A percentile compares a stretch with the other conserved stretches of the same genome.
These are phyloP conservation scores for Poicephalus meyeri DNA, from an alignment of 2,113 vertebrate species.

Conservation along the genomic window DNA sequence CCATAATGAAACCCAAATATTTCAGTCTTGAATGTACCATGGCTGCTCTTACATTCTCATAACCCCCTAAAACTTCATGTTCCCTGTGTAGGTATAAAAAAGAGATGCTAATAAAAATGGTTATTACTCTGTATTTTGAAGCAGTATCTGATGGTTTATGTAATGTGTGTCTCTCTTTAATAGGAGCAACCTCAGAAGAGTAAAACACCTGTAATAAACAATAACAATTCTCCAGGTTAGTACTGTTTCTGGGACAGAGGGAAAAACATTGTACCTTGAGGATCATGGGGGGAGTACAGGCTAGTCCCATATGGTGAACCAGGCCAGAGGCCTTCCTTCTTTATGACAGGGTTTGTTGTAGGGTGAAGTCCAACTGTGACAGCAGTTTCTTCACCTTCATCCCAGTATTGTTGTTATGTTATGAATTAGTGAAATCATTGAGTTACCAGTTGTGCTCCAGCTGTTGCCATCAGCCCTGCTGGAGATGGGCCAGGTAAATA, in stretches of 20 bases:
- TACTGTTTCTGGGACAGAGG: not conserved
- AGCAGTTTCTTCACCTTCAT: not conserved
- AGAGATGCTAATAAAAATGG: not conserved
- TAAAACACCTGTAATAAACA: constrained; percentile 92
- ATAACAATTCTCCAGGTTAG: constrained; percentile 93
- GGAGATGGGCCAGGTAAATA: not conserved
- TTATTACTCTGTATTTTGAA: not conserved
- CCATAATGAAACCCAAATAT: not conserved
- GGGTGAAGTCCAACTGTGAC: not conserved
- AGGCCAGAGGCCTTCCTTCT: not conserved
- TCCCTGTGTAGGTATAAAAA: not conserved
- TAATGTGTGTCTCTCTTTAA: not conserved
- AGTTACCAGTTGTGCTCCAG: not conserved
- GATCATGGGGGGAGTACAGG: not conserved
- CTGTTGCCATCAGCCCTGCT: not conserved
- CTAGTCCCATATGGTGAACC: not conserved
- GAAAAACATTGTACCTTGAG: not conserved
- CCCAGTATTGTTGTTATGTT: not conserved
- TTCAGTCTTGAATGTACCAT: not conserved
- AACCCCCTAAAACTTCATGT: not conserved
- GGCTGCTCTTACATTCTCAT: not conserved
- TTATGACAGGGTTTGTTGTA: not conserved
- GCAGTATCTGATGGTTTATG: not conserved
- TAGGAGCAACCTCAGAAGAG: constrained; percentile 94
- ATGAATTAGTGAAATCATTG: not conserved